Base-by-base conservation (phyloP, 2,797 vertebrate genomes). In the Pempheris klunzingeri region DNA sequence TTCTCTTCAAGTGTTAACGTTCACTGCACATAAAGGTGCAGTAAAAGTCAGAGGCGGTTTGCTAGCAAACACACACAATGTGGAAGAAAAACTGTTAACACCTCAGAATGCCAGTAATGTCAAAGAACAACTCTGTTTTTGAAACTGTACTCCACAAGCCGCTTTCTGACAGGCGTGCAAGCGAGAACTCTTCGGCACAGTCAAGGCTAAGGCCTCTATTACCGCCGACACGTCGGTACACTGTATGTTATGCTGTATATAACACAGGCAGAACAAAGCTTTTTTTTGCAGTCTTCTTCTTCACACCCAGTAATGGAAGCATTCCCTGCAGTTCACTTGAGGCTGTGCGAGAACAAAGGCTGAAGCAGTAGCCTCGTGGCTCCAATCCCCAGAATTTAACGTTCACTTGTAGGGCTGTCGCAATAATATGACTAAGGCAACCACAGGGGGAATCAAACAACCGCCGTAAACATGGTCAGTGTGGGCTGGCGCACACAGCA, bases 61-160 rank as follows among this genome's bases (percentile, higher is more conserved):
- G 32, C 12, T 28, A 7, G 20, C 46, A 32, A 22, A 54, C 1
- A 28, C 1, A 32, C 36, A 36, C 2, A 9, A 34, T 38, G 38
- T 46, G 36, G 8, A n/a, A 15, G 3, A 8, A 36, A 49, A 52
- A 32, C 2, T 28, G 30, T 61, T 39, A 26, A 41, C 17, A 22
- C 36, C 36, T 52, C 11, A 59, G 15, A 60, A 73, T 52, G 28
- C 14, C 4, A 6, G 39, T 0, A 7, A 66, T 26, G 57, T 63
- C 34, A 52, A 32, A 64, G 7, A 75, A 20, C 7, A 17, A 46
- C 46, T 34, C 14, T 20, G 39, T 17, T 32, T 64, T 7, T 44
- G 3, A 71, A 69, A 30, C 13, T 71, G 3, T n/a, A 55, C 46
- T 75, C 41, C 18, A 43, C 34, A 66, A 46, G 41, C n/a, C 3